Conservation (phyloP, 2,113 vertebrate genomes). For the Chlorocebus sabaeus region DNA sequence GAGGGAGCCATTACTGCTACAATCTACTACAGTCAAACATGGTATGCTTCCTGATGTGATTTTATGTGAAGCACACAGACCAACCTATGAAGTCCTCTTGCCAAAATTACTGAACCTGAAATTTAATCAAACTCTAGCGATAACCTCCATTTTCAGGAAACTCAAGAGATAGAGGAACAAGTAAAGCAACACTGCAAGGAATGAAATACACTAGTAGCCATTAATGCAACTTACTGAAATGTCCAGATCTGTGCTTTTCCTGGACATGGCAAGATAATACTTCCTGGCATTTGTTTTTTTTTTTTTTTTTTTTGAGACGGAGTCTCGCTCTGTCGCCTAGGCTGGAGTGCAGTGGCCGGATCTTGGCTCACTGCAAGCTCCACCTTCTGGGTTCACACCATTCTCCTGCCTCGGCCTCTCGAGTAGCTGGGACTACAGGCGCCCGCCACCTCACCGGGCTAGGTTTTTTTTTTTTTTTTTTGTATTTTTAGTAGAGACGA, state of each 20-base stretch:
- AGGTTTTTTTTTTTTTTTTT: no score
- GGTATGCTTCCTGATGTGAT: not conserved
- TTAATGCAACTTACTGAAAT: not conserved
- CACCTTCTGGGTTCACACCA: no score
- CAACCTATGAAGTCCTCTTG: not conserved
- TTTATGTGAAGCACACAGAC: not conserved
- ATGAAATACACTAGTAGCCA: not conserved
- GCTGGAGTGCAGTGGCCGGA: no score
- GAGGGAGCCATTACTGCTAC: not conserved
- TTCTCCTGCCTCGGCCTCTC: no score
- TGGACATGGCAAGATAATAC: not conserved
- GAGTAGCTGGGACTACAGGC: no score
- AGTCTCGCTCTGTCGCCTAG: rapidly evolving
- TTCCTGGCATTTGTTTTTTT: not conserved
- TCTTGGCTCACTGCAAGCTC: no score
- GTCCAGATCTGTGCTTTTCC: not conserved
- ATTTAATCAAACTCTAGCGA: not conserved
- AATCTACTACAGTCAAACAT: not conserved
- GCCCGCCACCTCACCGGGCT: no score
- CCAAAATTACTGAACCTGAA: not conserved
- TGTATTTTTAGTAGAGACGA: no score
- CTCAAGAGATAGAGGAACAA: not conserved
- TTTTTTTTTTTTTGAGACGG: no score
- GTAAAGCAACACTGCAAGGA: not conserved
- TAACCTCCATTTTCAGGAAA: not conserved